A percentile compares a stretch with the other conserved stretches of the same genome.
phyloP scores from a whole-genome alignment of 2,113 vertebrate species.

The Centrocercus urophasianus region DNA sequence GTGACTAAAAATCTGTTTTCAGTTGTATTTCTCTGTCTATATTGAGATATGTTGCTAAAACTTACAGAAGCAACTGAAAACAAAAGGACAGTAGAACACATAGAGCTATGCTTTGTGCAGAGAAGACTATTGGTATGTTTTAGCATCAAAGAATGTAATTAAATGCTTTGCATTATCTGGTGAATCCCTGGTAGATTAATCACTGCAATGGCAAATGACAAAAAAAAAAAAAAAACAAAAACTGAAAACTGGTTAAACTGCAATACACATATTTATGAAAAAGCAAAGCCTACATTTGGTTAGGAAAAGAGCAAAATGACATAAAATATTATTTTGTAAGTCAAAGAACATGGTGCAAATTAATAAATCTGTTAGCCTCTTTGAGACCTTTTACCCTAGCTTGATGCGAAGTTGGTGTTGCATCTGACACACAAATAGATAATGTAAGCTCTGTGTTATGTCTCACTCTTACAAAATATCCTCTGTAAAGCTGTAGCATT shows the following conservation, averaged over 20 bases:
- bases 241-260: neutral
- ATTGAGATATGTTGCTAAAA: conserved; percentile 17
- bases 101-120: neutral
- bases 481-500: neutral
- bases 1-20: neutral
- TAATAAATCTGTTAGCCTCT: neutral
- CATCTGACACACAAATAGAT: neutral
- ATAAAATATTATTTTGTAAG: neutral
- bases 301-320: neutral
- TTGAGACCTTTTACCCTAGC: neutral
- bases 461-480: neutral
- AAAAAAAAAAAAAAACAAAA: neutral
- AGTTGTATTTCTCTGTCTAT: neutral
- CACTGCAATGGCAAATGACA: conserved; percentile 33
- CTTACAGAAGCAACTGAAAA: neutral
- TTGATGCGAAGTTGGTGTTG: neutral
- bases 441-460: neutral
- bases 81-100: neutral
- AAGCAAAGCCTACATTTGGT: conserved; percentile 1
- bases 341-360: neutral
- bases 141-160: conserved; percentile 51
- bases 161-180: conserved; percentile 52
- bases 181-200: conserved; percentile 59
- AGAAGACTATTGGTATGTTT: neutral
- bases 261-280: conserved; percentile 20